Evolutionary conservation across 2,888 invertebrate species (phyloP).

Genomic region (Conistra vaccinii): DNA sequence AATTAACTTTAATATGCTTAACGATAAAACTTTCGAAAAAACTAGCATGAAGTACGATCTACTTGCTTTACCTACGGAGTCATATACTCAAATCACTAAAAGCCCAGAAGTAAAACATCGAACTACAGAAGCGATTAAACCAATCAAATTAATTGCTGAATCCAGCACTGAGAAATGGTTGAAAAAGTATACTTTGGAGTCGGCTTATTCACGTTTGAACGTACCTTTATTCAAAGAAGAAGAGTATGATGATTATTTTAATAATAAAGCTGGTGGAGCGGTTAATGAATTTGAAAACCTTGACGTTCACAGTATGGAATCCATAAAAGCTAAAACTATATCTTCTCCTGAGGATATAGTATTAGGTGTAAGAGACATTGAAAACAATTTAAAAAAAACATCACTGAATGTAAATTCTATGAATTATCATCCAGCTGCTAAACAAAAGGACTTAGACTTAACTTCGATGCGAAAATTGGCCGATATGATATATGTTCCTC

Average conservation of each 20-base stretch:
- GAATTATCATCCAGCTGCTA: constrained; percentile 14
- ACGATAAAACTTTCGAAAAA: not conserved
- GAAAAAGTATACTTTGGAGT: constrained; percentile 20
- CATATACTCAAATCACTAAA: constrained; percentile 4
- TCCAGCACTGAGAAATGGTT: constrained; percentile 41
- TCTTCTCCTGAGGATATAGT: not conserved
- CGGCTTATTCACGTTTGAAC: constrained; percentile 16
- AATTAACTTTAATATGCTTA: not conserved
- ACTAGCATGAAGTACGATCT: constrained; percentile 8
- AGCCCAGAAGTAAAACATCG: not conserved
- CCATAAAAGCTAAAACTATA: constrained; percentile 64
- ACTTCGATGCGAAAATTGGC: constrained; percentile 56
- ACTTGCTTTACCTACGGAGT: constrained; percentile 11
- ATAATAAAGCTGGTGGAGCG: constrained; percentile 30
- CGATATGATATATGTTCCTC: constrained; percentile 47
- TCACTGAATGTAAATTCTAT: constrained; percentile 4
- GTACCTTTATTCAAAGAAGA: constrained; percentile 55
- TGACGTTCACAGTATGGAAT: constrained; percentile 56
- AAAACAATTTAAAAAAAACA: constrained; percentile 31
- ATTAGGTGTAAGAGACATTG: not conserved
- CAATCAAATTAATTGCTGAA: constrained; percentile 34
- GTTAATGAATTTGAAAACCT: constrained; percentile 51
- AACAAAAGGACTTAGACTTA: constrained; percentile 39
- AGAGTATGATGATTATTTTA: constrained; percentile 63
- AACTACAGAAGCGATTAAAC: constrained; percentile 51